phyloP scores from a whole-genome alignment of 2,888 invertebrate genomes.

The Tipula helvola region DNA sequence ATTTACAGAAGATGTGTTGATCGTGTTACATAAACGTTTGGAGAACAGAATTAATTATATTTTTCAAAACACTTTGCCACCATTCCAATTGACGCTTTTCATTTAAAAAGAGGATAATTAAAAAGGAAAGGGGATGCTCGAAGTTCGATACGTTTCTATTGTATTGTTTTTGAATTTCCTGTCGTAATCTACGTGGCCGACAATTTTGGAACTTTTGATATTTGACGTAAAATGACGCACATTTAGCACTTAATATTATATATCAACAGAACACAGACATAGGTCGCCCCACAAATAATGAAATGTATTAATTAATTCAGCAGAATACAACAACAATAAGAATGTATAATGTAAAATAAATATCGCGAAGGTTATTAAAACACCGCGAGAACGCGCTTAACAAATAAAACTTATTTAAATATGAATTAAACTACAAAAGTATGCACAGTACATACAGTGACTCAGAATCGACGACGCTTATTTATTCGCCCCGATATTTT shows the following conservation, averaged over 20 bases:
- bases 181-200: no score
- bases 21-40: no score
- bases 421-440: not conserved
- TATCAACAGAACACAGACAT: not conserved
- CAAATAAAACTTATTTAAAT: not conserved
- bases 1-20: no score
- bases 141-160: no score
- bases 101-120: no score
- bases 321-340: not conserved
- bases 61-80: no score
- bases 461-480: not conserved
- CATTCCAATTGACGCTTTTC: no score
- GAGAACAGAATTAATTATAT: no score
- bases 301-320: not conserved
- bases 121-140: no score
- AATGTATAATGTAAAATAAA: not conserved
- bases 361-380: not conserved
- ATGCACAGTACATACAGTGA: not conserved
- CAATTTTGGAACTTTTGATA: no score
- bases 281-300: not conserved
- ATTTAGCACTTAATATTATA: not conserved
- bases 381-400: not conserved
- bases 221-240: not conserved
- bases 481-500: not conserved
- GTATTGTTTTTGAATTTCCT: no score